A percentile compares a stretch with the other conserved stretches of the same genome.
Conservation (phyloP, 2,113 vertebrate genomes). For the Bos taurus region ARS-UCD2.0 NC_037356.1:29956501-29957000, state of each 20-base stretch:
- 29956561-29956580: not conserved
- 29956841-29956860: not conserved
- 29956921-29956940: constrained; percentile 34
- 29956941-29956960: constrained; percentile 61
- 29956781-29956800: not conserved
- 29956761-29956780: not conserved
- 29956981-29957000: constrained; percentile 57
- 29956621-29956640: not conserved
- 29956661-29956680: not conserved
- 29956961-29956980: constrained; percentile 66
- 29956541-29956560: not conserved
- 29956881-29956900: constrained; percentile 26
- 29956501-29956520: not conserved
- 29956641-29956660: not conserved
- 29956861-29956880: constrained; percentile 19
- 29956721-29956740: not conserved
- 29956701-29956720: not conserved
- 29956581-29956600: not conserved
- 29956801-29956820: not conserved
- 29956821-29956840: not conserved
- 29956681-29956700: not conserved
- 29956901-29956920: constrained; percentile 45
- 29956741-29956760: not conserved
- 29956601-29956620: not conserved
- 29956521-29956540: not conserved